Evolutionary conservation across 2,113 vertebrate species (phyloP), one percentile per base, ranked within the genome.

Genomic region (Phoxinus phoxinus): DNA sequence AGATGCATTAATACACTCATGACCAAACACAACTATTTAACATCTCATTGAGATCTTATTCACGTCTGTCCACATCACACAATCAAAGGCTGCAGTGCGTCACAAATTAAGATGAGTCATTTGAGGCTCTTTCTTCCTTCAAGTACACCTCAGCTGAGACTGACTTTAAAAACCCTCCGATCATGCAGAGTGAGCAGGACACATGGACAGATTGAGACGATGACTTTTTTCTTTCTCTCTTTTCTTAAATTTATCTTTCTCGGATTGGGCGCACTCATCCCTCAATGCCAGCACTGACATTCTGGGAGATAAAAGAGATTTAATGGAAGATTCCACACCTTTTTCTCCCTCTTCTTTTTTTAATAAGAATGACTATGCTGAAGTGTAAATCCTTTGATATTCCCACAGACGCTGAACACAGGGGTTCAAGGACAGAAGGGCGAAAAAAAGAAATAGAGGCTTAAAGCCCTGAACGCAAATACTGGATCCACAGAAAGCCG

Each of bases 321-420:
- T 85, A 85, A 35, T 46, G 37, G 65, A 80, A 46, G 75, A 76
- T 72, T 72, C 75, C 44, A 37, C 86, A 87, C 74, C 75, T 77
- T 48, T 65, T 80, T 81, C 51, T 35, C 17, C 44, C 27, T 79
- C 35, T 56, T 56, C 32, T 25, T 81, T 51, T 81, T 81, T 32
- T 10, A 46, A 69, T 51, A 41, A 4, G 63, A 67, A 74, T 74
- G 85, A 81, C 67, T 74, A 76, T 84, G 61, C 48, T 69, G 61
- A 74, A 81, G 79, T 75, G 32, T 61, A 81, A 79, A 69, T 84
- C 81, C 69, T 86, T 84, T 71, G 81, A 73, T 73, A 84, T 87
- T 87, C 81, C 69, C 81, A 56, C 61, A 75, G 84, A 59, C 56
- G 1, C 63, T 73, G 81, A 67, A 32, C 61, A 73, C 41, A 63